Conservation (phyloP, 2,888 invertebrate genomes). For the Agrenia bidenticulata region DNA sequence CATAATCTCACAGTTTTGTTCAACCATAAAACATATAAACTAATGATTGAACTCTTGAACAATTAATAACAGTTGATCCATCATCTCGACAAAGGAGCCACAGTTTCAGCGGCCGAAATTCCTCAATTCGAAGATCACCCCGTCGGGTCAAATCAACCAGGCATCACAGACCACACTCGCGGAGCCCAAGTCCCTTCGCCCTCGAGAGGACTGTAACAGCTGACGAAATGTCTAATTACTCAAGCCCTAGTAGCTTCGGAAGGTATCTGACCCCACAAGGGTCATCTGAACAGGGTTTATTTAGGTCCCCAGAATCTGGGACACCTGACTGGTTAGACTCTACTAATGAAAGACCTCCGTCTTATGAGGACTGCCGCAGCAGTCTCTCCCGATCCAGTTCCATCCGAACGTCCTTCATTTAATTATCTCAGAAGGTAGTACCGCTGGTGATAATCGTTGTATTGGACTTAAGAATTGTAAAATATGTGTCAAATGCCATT, state of each 20-base stretch:
- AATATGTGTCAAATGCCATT: too few species aligned
- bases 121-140: constrained; percentile 18
- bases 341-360: constrained; percentile 23
- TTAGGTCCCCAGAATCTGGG: constrained; percentile 31
- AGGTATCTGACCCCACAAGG: constrained; percentile 38
- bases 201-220: constrained; percentile 27
- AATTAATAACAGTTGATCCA: constrained; percentile 27
- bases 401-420: constrained; percentile 35
- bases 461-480: too few species aligned
- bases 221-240: constrained; percentile 30
- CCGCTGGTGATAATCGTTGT: too few species aligned
- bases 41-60: too few species aligned
- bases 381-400: constrained; percentile 38
- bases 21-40: too few species aligned
- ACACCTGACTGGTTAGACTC: constrained; percentile 40
- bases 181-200: constrained; percentile 28
- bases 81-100: constrained; percentile 40
- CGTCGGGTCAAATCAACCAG: constrained; percentile 11
- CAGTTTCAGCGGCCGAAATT: constrained; percentile 34
- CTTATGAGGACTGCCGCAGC: constrained; percentile 12
- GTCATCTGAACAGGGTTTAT: constrained; percentile 40
- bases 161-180: constrained; percentile 1
- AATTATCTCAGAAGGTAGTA: neutral
- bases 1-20: neutral
- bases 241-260: constrained; percentile 38